Percentiles rank a stretch among this genome's conserved stretches.
phyloP scores from a whole-genome alignment of 2,797 vertebrate genomes.

The Oryzias sinensis region DNA sequence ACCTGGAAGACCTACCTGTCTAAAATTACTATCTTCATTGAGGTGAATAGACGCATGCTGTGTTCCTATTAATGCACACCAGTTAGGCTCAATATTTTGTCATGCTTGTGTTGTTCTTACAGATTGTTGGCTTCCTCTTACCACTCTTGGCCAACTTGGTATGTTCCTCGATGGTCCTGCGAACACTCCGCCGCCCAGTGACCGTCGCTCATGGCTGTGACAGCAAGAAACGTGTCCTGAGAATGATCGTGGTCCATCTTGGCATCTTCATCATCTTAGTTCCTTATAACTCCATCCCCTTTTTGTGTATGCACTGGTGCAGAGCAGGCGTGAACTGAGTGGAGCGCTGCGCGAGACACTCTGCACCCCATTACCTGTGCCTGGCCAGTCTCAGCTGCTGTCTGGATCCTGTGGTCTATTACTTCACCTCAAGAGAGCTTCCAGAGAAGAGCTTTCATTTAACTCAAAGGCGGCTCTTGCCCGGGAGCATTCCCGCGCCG shows the following conservation, averaged over 20 bases:
- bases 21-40: conserved; percentile 98
- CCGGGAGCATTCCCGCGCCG: conserved; percentile 82
- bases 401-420: conserved; percentile 95
- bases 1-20: conserved; percentile 97
- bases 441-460: conserved; percentile 96
- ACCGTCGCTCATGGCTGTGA: conserved; percentile 89
- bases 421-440: conserved; percentile 96
- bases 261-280: conserved; percentile 96
- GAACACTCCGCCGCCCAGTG: conserved; percentile 88
- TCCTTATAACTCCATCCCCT: conserved; percentile 95
- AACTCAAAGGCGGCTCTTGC: conserved; percentile 79
- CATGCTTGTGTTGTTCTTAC: neutral
- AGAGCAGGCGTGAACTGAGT: too few relatives aligned
- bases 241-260: conserved; percentile 95
- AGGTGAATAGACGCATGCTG: conserved; percentile 71
- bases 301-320: conserved; percentile 94
- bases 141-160: conserved; percentile 91
- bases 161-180: conserved; percentile 91
- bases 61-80: neutral
- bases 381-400: conserved; percentile 95
- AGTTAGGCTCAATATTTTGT: neutral
- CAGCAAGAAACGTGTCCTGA: conserved; percentile 91
- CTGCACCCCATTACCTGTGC: conserved; percentile 95
- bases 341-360: conserved; percentile 89
- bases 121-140: conserved; percentile 91